Conservation (phyloP, 2,888 invertebrate genomes). For the Folsomia candida region DNA sequence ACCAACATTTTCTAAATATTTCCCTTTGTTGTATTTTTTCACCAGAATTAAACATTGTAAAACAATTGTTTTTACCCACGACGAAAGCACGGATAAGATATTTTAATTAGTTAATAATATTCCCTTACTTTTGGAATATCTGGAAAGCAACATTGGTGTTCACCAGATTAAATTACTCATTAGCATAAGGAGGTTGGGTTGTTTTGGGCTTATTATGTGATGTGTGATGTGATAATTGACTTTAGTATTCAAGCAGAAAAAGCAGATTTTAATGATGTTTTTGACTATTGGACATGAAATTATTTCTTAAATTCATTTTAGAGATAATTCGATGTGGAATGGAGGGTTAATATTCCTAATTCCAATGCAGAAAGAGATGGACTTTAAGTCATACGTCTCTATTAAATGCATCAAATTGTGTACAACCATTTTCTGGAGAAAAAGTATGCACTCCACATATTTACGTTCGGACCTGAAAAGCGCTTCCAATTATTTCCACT, state of each 20-base stretch:
- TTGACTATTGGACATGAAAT: not conserved
- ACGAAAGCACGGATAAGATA: not conserved
- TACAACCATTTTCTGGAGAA: too few relatives aligned
- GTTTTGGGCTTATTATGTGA: not conserved
- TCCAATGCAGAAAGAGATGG: too few relatives aligned
- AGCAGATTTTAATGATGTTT: not conserved
- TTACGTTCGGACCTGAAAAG: not conserved
- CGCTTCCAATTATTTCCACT: not conserved
- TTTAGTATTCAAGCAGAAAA: not conserved
- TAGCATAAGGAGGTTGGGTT: not conserved
- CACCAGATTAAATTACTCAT: not conserved
- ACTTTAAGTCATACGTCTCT: too few relatives aligned
- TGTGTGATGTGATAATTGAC: not conserved
- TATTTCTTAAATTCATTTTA: not conserved
- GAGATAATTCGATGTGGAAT: not conserved
- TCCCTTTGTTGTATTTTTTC: too few relatives aligned
- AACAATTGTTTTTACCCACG: not conserved
- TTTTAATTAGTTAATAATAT: conserved; percentile 4
- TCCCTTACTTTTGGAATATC: not conserved
- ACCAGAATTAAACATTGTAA: too few relatives aligned
- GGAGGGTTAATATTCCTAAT: too few relatives aligned
- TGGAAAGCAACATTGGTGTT: not conserved
- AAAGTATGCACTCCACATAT: too few relatives aligned
- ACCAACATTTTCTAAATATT: too few relatives aligned
- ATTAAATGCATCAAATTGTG: too few relatives aligned